Conservation (phyloP, 1,140 invertebrate species). For the Papilio aristodemus region DNA sequence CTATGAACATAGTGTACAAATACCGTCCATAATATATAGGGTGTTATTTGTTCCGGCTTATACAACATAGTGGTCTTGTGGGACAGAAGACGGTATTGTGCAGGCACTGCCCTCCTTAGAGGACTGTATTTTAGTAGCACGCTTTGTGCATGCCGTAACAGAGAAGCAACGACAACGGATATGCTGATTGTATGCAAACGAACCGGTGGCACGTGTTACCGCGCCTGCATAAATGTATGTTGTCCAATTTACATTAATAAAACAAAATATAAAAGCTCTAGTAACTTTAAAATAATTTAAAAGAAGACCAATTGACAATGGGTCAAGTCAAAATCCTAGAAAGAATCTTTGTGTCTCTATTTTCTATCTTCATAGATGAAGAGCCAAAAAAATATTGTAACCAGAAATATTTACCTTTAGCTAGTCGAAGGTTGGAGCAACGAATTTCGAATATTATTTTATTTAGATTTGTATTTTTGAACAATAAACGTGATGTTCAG, state of each 20-base stretch:
- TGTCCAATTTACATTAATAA: constrained; percentile 22
- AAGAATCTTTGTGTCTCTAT: too few species aligned
- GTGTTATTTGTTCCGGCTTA: constrained; percentile 10
- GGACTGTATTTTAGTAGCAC: constrained; percentile 26
- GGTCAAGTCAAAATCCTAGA: too few species aligned
- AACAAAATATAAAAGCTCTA: constrained; percentile 7
- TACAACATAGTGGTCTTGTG: constrained; percentile 12
- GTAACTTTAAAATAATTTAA: not conserved
- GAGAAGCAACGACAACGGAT: not conserved
- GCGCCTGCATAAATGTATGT: constrained; percentile 10
- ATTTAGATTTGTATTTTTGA: not conserved
- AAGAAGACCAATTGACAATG: not conserved
- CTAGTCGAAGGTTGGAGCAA: too few species aligned
- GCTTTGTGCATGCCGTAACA: constrained; percentile 21
- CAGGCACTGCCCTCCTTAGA: constrained; percentile 13
- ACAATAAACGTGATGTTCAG: constrained; percentile 3
- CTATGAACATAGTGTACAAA: not conserved
- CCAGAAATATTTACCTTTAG: too few species aligned
- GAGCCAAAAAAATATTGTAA: too few species aligned
- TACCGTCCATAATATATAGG: not conserved
- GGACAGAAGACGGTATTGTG: constrained; percentile 14
- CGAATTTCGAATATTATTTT: too few species aligned
- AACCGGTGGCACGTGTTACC: constrained; percentile 24
- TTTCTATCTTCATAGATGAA: too few species aligned
- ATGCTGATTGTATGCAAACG: constrained; percentile 27